phyloP scores from a whole-genome alignment of 1,140 invertebrate species.

The Paraescarpia echinospica region DNA sequence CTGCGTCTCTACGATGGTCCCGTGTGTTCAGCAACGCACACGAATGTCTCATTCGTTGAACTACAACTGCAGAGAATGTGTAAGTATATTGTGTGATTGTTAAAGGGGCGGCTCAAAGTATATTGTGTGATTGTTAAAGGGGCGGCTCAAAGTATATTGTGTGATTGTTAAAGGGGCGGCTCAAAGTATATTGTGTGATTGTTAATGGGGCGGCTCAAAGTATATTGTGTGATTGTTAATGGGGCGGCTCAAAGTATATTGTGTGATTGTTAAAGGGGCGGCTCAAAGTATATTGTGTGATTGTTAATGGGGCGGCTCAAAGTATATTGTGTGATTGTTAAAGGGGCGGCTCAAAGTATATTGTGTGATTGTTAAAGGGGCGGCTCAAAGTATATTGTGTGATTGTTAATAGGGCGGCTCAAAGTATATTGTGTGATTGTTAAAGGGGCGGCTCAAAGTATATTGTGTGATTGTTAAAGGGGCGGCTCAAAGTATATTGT shows the following conservation, averaged over 20 bases:
- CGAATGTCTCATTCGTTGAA: background rate
- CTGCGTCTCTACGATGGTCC: background rate
- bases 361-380: no score
- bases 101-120: no score
- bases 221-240: no score
- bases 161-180: no score
- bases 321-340: background rate
- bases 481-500: background rate
- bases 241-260: no score
- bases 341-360: background rate
- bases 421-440: background rate
- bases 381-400: background rate
- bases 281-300: background rate
- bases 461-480: background rate
- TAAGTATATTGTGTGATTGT: no score
- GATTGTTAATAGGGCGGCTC: background rate
- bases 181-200: background rate
- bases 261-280: background rate
- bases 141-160: background rate
- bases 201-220: background rate
- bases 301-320: no score
- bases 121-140: background rate
- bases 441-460: no score
- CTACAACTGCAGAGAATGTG: background rate
- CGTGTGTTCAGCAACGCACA: background rate